Percentiles rank a stretch among this genome's conserved stretches.
Evolutionary conservation across 2,888 invertebrate species (phyloP).

Genomic region (Gymnoscelis rufifasciata): DNA sequence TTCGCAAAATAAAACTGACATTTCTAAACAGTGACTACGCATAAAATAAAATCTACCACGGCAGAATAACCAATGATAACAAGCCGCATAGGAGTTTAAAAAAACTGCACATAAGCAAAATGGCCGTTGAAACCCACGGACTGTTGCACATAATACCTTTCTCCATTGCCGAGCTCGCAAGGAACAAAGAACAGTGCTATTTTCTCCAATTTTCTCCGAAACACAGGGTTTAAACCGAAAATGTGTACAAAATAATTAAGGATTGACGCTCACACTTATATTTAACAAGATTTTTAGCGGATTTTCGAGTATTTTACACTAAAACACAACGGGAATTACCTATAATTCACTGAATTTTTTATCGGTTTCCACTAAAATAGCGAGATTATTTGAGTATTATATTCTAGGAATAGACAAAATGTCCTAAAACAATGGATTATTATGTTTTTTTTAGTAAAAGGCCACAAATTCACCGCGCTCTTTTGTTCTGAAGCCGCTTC

Average conservation of each 20-base stretch:
- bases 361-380: conserved; percentile 8
- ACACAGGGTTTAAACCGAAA: neutral
- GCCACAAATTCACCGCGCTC: conserved; percentile 46
- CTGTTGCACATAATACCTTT: conserved; percentile 46
- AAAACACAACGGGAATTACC: conserved; percentile 14
- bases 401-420: conserved; percentile 4
- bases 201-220: conserved; percentile 17
- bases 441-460: conserved; percentile 35
- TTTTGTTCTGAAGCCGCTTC: conserved; percentile 42
- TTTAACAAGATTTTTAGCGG: neutral
- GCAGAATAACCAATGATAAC: too few relatives aligned
- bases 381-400: conserved; percentile 8
- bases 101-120: conserved; percentile 27
- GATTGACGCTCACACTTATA: neutral
- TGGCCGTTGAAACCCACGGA: conserved; percentile 17
- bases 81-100: conserved; percentile 10
- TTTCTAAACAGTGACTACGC: too few relatives aligned
- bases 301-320: conserved; percentile 10
- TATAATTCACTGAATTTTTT: conserved; percentile 8
- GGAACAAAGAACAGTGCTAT: conserved; percentile 49
- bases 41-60: too few relatives aligned
- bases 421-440: conserved; percentile 11
- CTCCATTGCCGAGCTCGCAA: conserved; percentile 39
- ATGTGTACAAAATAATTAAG: neutral
- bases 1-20: too few relatives aligned